Conservation (phyloP, 2,797 vertebrate genomes). For the Phrynocephalus vlangalii region DNA sequence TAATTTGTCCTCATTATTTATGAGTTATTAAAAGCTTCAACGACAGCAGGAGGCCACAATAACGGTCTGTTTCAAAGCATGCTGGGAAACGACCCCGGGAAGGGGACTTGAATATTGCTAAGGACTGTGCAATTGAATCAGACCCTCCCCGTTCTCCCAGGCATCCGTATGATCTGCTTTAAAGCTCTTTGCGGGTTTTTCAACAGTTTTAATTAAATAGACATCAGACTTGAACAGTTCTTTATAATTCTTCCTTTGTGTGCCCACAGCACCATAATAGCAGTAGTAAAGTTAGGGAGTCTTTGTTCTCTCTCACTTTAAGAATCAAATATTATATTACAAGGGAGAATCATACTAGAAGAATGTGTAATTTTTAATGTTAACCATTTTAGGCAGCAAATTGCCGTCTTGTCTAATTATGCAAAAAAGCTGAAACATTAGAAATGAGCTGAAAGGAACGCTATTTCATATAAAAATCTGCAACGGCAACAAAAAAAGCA, state of each 20-base stretch:
- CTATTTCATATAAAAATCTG: neutral
- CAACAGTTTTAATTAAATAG: constrained; percentile 27
- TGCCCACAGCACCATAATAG: rapidly evolving
- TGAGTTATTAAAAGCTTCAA: constrained; percentile 53
- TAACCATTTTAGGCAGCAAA: neutral
- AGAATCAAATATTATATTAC: neutral
- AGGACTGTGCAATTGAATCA: constrained; percentile 6
- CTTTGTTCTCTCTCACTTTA: constrained; percentile 33
- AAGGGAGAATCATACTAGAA: constrained; percentile 15
- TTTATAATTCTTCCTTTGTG: constrained; percentile 33
- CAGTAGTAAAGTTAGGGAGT: constrained; percentile 15
- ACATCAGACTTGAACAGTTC: constrained; percentile 21
- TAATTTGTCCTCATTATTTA: constrained; percentile 57
- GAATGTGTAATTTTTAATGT: neutral
- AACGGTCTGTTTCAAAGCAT: constrained; percentile 11
- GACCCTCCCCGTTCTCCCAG: neutral
- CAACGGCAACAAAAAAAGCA: neutral
- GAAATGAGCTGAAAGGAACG: neutral
- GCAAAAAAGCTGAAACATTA: neutral
- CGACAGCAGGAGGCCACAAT: constrained; percentile 36
- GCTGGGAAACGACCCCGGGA: neutral
- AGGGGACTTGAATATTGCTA: constrained; percentile 11
- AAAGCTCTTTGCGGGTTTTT: constrained; percentile 5
- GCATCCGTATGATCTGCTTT: constrained; percentile 33
- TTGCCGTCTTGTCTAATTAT: neutral